Evolutionary conservation across 2,888 invertebrate species (phyloP), one percentile per base, ranked within the genome.

Genomic region (Tanypteryx hageni): DNA sequence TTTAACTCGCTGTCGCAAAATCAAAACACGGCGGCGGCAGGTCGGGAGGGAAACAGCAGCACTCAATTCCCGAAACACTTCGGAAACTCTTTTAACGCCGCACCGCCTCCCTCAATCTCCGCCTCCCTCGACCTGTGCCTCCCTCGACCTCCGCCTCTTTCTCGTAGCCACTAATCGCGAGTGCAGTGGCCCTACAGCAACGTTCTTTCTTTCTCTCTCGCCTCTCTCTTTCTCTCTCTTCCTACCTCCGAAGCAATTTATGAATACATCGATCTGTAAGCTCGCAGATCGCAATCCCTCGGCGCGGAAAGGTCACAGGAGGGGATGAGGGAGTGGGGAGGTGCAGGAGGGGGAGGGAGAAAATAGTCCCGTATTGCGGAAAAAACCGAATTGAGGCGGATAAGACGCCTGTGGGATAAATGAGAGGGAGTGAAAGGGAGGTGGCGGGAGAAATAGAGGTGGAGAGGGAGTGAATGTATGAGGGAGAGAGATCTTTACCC

Each of bases 261-360:
- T 89, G 89, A 89, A 89, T 64, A 89, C 89, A 89, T 89, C 89
- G 89, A 89, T 89, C 89, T 89, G 89, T 89, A 31, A 64, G 86
- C 27, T 58, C 86, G 89, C 89, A 64, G 89, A 89, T 89, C 64
- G 89, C 89, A 89, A 89, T 89, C 31, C 44, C 86, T 14, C 27
- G 56, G 58, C 89, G 64, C 89, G 89, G 86, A 89, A 89, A 89
- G 89, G 89, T 89, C 89, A 89, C 89, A 89, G 59, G 31, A 31
- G 61, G 83, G 83, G 56, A 13, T 31, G 59, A 57, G 31, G 86
- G 86, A 61, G 61, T 16, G 11, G 18, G 18, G 16, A 16, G 83
- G 31, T 83, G 56, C 3, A 44, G 56, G 44, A 83, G 58, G 56
- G 44, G 44, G 58, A 64, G 64, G 61, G 89, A 64, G 64, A 27